Evolutionary conservation across 2,113 vertebrate genomes (phyloP).

Genomic region (Hucho hucho): DNA sequence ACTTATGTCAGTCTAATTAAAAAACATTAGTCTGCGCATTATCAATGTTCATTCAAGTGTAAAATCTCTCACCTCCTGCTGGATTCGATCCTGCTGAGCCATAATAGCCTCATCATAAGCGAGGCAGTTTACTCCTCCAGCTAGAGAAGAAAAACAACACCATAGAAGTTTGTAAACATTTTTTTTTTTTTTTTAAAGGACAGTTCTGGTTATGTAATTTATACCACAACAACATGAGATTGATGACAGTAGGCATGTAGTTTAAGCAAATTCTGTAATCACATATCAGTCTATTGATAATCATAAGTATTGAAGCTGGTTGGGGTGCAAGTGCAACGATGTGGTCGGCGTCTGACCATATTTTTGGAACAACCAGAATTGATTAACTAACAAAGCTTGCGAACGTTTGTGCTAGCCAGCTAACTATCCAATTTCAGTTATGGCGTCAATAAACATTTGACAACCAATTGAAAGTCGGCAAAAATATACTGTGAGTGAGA

Average conservation of each 20-base stretch:
- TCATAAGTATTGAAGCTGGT: no score
- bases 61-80: constrained; percentile 84
- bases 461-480: not conserved
- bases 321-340: not conserved
- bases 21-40: not conserved
- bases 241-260: no score
- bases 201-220: not conserved
- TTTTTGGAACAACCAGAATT: not conserved
- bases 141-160: not conserved
- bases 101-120: constrained; percentile 92
- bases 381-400: no score
- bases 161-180: not conserved
- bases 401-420: not conserved
- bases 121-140: constrained; percentile 85
- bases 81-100: constrained; percentile 92
- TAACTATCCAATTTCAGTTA: constrained; percentile 11
- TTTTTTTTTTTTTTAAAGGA: not conserved
- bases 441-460: constrained; percentile 1
- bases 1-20: not conserved
- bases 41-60: not conserved
- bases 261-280: no score
- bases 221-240: no score
- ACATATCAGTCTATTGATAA: no score
- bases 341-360: not conserved
- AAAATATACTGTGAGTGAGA: not conserved